These are phyloP conservation scores for Clupea harengus DNA, from an alignment of 2,113 vertebrate genomes.

Conservation along the genomic window DNA sequence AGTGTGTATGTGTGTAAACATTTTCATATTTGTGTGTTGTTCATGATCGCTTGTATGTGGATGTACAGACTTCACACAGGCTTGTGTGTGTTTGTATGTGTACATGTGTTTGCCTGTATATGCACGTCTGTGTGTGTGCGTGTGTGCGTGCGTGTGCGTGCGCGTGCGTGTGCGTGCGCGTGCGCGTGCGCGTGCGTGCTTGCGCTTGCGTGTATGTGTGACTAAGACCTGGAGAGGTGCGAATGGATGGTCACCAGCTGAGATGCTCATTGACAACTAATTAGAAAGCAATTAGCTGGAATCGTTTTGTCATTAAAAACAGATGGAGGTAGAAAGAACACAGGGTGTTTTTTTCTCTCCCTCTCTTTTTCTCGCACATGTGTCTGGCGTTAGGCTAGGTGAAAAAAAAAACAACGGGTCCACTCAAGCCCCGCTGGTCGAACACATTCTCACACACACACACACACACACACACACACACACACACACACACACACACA, in stretches of 20 bases:
- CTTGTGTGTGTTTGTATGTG: not conserved
- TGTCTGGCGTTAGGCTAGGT: conserved; percentile 58
- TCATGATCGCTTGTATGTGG: not conserved
- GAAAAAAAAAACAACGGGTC: conserved; percentile 28
- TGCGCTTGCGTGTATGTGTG: not conserved
- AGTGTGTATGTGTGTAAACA: not conserved
- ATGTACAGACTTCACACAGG: too few species aligned
- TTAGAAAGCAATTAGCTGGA: conserved; percentile 70
- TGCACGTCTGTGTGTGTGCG: too few species aligned
- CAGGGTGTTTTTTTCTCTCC: conserved; percentile 5
- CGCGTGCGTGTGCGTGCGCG: conserved; percentile 3
- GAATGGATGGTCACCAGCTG: conserved; percentile 66
- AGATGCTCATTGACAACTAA: conserved; percentile 73
- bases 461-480: not conserved
- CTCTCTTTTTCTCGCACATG: conserved; percentile 44
- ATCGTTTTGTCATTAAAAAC: conserved; percentile 68
- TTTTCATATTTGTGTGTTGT: not conserved
- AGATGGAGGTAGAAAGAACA: conserved; percentile 57
- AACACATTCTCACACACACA: not conserved
- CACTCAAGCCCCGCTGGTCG: conserved; percentile 3
- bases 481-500: not conserved
- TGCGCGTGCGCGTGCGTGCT: not conserved
- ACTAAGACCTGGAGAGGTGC: conserved; percentile 39
- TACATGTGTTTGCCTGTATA: not conserved
- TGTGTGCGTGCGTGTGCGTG: not conserved